Base-by-base conservation (phyloP, 2,797 vertebrate genomes). In the Enteromius viviparus region DNA sequence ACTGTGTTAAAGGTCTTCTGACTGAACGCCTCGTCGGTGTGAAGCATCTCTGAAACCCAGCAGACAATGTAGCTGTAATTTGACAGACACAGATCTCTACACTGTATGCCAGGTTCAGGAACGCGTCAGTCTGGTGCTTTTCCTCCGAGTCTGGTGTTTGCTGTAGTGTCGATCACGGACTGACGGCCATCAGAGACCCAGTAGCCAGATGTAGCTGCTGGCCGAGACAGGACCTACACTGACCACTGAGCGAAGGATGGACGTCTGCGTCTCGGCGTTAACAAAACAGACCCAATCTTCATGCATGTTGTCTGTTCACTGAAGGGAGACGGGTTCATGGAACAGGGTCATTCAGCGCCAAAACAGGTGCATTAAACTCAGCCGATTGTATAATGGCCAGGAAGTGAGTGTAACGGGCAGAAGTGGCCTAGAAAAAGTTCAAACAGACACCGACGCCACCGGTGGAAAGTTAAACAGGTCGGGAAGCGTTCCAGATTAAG, bases 181-280 rank as follows among this genome's bases (percentile, higher is more conserved):
- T 19, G 65, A 17, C 21, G 49, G 91, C 92, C 95, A 91, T 94
- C 95, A 91, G 97, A 98, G 97, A 99, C 97, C 97, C 97, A 99
- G 97, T 98, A 99, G 97, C 97, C 97, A 98, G 97, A 99, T 99
- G 97, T 99, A 99, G 97, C 97, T 99, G 95, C 97, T 98, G 96
- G 94, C 93, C 93, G 89, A 89, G 89, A 97, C 97, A 98, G 97
- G 95, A 98, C 97, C 97, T 99, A 99, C 97, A 98, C 97, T 98
- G 97, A 97, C 96, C 97, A 99, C 97, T 99, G 97, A 98, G 97
- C 97, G 95, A 92, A 87, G 83, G 93, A 96, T 87, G 90, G 83
- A 81, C 88, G 78, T 82, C 85, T 86, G 85, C 14, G 80, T 19
- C 0, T 17, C 64, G 84, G 7, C 5, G 65, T 68, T 68, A 68